Evolutionary conservation across 2,888 invertebrate genomes (phyloP), one percentile per base, ranked within the genome.

Genomic region (Tolmerus cingulatus): DNA sequence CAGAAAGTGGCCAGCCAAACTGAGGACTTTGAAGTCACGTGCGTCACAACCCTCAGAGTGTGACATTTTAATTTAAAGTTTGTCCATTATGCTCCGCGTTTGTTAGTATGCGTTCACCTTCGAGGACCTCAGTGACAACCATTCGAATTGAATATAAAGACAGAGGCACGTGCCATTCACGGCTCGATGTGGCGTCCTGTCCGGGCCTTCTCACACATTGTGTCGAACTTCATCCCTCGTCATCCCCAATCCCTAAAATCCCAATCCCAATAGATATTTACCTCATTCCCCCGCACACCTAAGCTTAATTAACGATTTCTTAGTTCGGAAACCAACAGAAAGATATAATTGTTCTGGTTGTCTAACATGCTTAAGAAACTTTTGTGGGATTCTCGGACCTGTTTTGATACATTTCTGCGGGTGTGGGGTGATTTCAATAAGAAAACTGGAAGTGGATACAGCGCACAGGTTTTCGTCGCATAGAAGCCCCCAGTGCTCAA

Each of bases 61-160:
- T 86, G 86, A 86, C 76, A 86, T 86, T 86, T 86, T 86, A 86
- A 86, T 86, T 86, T 86, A 86, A 86, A 86, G 51, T 76, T 86
- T 86, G 5, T 66, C 82, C 66, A 82, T 82, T 82, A 57, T 82
- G 19, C 7, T 14, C 9, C 1, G 14, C 9, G 27, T n/a, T 37
- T 34, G 19, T 1, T 14, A 37, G 23, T 82, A 19, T 30, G 7
- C 37, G 66, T 82, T 55, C 27, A 43, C 46, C 23, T 23, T 30
- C 23, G 37, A 82, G 34, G 16, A 82, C 5, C 55, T 57, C 37
- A 51, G 19, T 82, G 40, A 66, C 82, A 66, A 46, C 66, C 19
- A 14, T n/a, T 12, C 23, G 34, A 82, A 12, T 82, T 37, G 82
- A 82, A 82, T 9, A 66, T 12, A 82, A 51, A 23, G 19, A 37